These are phyloP conservation scores for Callosobruchus maculatus DNA, from an alignment of 2,888 invertebrate species.

Conservation along the genomic window DNA sequence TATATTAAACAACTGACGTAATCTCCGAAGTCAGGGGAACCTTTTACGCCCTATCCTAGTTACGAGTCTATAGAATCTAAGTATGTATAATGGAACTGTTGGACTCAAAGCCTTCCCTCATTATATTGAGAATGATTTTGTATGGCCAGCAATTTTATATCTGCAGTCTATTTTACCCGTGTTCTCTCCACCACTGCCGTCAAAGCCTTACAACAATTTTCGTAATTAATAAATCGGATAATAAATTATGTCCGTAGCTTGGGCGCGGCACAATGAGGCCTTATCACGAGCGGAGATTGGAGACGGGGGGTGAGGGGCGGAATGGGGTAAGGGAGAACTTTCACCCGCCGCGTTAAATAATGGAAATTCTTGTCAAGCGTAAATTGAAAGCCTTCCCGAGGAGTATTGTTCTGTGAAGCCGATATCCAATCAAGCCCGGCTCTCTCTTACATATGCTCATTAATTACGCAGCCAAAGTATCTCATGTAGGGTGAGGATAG, in stretches of 20 bases:
- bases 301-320: background rate
- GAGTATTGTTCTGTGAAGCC: background rate
- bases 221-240: background rate
- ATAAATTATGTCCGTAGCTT: background rate
- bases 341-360: slow-evolving; percentile 1
- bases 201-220: background rate
- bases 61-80: too few species aligned
- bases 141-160: too few species aligned
- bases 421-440: background rate
- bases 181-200: background rate
- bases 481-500: too few species aligned
- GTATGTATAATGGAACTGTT: too few species aligned
- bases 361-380: background rate
- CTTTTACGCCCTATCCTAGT: too few species aligned
- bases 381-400: background rate
- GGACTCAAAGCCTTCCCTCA: too few species aligned
- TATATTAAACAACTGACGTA: too few species aligned
- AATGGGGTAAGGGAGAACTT: background rate
- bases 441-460: too few species aligned
- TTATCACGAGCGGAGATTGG: background rate
- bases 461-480: too few species aligned
- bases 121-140: too few species aligned
- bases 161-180: too few species aligned
- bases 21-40: too few species aligned
- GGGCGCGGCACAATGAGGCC: background rate